Evolutionary conservation across 2,113 vertebrate species (phyloP).

Genomic region (Pelodiscus sinensis): DNA sequence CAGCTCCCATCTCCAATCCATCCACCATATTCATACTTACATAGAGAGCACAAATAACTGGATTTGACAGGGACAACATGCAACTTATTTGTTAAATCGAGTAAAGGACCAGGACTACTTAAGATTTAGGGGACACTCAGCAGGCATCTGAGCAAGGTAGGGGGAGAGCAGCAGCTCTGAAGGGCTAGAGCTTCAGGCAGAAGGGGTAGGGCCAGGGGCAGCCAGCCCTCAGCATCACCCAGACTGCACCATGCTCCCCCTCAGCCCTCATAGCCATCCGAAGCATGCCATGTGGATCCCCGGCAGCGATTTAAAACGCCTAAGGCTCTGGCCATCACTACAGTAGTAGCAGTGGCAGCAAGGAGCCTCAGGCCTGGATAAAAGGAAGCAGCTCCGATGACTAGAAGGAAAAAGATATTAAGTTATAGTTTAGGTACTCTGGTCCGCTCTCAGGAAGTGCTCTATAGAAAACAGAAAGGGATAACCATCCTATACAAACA

Average conservation of each 20-base stretch:
- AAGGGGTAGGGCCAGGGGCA: no score
- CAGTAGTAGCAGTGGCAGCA: no score
- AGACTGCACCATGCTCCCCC: no score
- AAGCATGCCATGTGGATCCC: no score
- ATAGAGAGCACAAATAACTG: not conserved
- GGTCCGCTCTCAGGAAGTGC: not conserved
- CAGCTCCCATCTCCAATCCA: not conserved
- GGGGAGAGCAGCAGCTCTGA: no score
- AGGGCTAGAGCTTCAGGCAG: no score
- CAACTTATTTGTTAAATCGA: not conserved
- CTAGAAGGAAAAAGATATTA: not conserved
- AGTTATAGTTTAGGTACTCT: not conserved
- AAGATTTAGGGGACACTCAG: not conserved
- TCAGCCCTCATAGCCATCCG: no score
- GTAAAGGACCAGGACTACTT: not conserved
- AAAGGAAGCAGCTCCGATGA: not conserved
- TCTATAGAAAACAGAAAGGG: not conserved
- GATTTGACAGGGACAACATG: not conserved
- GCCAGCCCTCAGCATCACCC: no score
- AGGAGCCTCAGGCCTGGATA: not conserved
- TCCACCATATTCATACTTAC: not conserved
- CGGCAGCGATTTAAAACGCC: no score
- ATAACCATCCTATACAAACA: not conserved
- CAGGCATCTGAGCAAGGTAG: no score
- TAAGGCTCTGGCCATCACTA: no score